Conservation (phyloP, 2,888 invertebrate genomes). For the Lochmaea crataegi region DNA sequence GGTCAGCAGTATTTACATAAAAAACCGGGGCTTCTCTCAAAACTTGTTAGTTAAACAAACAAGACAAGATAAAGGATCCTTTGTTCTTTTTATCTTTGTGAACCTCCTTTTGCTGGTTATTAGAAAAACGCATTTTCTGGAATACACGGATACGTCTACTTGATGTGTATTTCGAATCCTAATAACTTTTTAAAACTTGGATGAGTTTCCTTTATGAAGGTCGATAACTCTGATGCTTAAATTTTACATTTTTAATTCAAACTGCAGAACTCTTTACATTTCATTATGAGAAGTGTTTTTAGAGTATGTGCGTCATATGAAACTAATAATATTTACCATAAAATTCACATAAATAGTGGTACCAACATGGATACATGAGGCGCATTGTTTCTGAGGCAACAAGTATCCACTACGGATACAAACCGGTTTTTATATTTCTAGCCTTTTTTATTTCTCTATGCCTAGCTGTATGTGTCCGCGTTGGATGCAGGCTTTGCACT, state of each 20-base stretch:
- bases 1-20: slow-evolving; percentile 16
- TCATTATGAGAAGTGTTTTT: too few relatives aligned
- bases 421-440: too few relatives aligned
- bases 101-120: background rate
- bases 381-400: too few relatives aligned
- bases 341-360: too few relatives aligned
- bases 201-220: background rate
- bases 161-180: background rate
- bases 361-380: too few relatives aligned
- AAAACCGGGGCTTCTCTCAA: background rate
- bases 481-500: too few relatives aligned
- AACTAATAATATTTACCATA: too few relatives aligned
- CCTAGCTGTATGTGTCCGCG: too few relatives aligned
- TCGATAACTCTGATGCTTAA: background rate
- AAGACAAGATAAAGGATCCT: slow-evolving; percentile 2
- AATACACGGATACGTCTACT: background rate
- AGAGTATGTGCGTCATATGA: too few relatives aligned
- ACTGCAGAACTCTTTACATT: too few relatives aligned
- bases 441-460: too few relatives aligned
- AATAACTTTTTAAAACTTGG: background rate
- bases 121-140: background rate
- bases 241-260: background rate
- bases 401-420: too few relatives aligned
- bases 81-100: slow-evolving; percentile 7
- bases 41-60: slow-evolving; percentile 17